Percentiles rank a stretch among this genome's conserved stretches.
These are phyloP conservation scores for Drosophila ambigua DNA, from an alignment of 1,140 invertebrate species.

Conservation along the genomic window DNA sequence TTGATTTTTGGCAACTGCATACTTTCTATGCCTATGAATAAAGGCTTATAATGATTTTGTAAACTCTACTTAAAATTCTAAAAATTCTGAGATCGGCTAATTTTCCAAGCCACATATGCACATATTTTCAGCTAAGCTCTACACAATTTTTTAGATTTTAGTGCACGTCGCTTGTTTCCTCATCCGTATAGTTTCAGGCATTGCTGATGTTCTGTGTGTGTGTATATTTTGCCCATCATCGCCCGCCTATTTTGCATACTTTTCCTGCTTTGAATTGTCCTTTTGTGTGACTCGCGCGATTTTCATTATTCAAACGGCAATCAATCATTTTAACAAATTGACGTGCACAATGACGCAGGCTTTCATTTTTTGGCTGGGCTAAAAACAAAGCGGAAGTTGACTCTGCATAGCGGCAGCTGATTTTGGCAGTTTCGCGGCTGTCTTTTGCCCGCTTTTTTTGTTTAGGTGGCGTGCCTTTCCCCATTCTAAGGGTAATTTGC, in stretches of 20 bases:
- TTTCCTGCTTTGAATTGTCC: constrained; percentile 54
- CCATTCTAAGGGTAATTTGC: constrained; percentile 74
- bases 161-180: too few relatives aligned
- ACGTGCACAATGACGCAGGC: constrained; percentile 76
- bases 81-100: too few relatives aligned
- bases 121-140: neutral
- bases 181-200: too few relatives aligned
- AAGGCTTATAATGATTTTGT: too few relatives aligned
- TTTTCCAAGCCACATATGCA: neutral
- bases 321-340: constrained; percentile 83
- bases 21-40: too few relatives aligned
- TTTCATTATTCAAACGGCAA: constrained; percentile 81
- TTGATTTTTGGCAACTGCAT: too few relatives aligned
- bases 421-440: constrained; percentile 71
- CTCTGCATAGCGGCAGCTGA: constrained; percentile 64
- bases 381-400: constrained; percentile 74
- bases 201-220: too few relatives aligned
- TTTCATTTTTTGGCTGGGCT: constrained; percentile 58
- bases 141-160: too few relatives aligned
- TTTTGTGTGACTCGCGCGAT: constrained; percentile 65
- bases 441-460: constrained; percentile 51
- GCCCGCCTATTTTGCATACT: constrained; percentile 17
- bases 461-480: constrained; percentile 33
- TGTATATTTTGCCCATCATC: constrained; percentile 9
- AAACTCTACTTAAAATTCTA: too few relatives aligned